Percentiles rank a stretch among this genome's conserved stretches.
Conservation (phyloP, 2,888 invertebrate species). For the Drosophila yooni region DNA sequence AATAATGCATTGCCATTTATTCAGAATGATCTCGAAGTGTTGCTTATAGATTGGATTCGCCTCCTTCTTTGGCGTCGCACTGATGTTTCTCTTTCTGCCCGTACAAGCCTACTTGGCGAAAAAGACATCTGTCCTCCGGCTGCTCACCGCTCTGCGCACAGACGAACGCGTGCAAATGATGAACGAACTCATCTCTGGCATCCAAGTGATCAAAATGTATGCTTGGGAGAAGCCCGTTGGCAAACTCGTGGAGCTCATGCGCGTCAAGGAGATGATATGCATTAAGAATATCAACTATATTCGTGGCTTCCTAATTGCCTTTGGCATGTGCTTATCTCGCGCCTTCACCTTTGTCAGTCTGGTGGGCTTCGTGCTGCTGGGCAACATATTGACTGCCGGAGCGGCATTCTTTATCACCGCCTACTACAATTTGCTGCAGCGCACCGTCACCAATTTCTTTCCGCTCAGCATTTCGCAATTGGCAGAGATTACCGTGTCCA, state of each 20-base stretch:
- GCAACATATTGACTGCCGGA: conserved; percentile 91
- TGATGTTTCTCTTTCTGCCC: conserved; percentile 89
- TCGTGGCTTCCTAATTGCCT: conserved; percentile 90
- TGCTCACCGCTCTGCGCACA: conserved; percentile 92
- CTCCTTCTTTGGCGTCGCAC: conserved; percentile 86
- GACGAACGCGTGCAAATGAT: conserved; percentile 95
- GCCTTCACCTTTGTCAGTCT: conserved; percentile 94
- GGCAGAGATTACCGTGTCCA: conserved; percentile 87
- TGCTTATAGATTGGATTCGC: conserved; percentile 86
- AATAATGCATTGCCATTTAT: neutral
- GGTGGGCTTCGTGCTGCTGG: conserved; percentile 89
- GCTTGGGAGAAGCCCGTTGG: conserved; percentile 96
- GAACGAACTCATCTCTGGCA: conserved; percentile 94
- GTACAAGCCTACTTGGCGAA: conserved; percentile 92
- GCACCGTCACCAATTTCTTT: conserved; percentile 95
- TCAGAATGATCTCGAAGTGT: neutral
- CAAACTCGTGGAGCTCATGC: conserved; percentile 88
- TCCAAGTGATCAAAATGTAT: conserved; percentile 97
- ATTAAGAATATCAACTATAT: conserved; percentile 91
- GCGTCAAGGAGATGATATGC: conserved; percentile 87
- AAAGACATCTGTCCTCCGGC: conserved; percentile 86
- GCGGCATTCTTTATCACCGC: conserved; percentile 94
- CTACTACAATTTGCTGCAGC: conserved; percentile 93
- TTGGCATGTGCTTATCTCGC: conserved; percentile 94
- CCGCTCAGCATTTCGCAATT: conserved; percentile 89